Percentiles rank a stretch among this genome's conserved stretches.
Conservation (phyloP, 2,113 vertebrate genomes). For the Nothoprocta pentlandii region DNA sequence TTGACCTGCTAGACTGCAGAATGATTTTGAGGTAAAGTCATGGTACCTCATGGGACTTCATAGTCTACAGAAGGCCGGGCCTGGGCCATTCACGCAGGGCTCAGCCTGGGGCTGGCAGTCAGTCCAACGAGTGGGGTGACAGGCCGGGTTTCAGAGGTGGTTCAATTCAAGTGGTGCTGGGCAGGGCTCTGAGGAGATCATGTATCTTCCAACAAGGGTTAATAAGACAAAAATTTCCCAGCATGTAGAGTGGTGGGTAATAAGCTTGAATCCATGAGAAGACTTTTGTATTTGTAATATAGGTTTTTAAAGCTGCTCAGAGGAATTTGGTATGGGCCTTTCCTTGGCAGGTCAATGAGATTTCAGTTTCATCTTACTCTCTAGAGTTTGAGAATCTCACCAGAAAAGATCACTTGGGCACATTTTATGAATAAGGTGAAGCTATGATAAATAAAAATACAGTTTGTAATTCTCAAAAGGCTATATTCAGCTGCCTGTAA, state of each 20-base stretch:
- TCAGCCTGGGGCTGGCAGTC: background rate
- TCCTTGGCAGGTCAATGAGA: background rate
- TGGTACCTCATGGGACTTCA: background rate
- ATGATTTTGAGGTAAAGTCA: background rate
- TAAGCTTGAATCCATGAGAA: background rate
- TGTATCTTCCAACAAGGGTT: background rate
- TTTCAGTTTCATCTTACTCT: background rate
- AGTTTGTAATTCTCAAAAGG: background rate
- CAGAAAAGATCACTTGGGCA: background rate
- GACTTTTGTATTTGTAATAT: background rate
- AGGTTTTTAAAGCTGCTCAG: background rate
- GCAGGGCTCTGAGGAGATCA: background rate
- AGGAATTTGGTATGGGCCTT: background rate
- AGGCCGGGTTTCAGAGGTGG: rapidly evolving
- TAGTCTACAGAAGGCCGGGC: background rate
- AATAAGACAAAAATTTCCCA: background rate
- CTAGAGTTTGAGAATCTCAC: background rate
- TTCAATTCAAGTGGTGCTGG: background rate
- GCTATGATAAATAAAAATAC: background rate
- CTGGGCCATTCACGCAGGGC: rapidly evolving
- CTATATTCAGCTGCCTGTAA: background rate
- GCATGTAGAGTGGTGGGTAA: rapidly evolving
- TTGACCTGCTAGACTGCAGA: background rate
- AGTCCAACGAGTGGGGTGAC: rapidly evolving
- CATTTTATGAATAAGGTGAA: background rate